Evolutionary conservation across 2,888 invertebrate species (phyloP).

Genomic region (Adelognathus sp.): DNA sequence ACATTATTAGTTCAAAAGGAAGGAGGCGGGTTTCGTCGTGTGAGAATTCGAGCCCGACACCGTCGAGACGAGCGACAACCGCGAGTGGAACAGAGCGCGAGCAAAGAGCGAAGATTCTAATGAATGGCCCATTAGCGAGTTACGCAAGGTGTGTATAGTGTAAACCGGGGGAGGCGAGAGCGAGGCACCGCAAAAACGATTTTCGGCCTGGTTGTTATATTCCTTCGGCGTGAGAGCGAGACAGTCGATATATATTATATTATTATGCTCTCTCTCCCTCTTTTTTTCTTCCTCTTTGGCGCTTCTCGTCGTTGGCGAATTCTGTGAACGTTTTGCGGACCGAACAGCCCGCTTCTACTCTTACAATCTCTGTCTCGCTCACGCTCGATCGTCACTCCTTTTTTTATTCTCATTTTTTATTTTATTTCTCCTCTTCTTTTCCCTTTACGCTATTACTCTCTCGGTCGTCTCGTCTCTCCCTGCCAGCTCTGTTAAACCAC

Average conservation of each 20-base stretch:
- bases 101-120: slow-evolving; percentile 57
- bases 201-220: slow-evolving; percentile 44
- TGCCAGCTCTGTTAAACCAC: not conserved
- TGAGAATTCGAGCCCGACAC: slow-evolving; percentile 43
- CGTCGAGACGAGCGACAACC: not conserved
- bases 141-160: slow-evolving; percentile 57
- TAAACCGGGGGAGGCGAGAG: slow-evolving; percentile 45
- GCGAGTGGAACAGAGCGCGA: slow-evolving; percentile 2
- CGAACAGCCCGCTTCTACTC: not conserved
- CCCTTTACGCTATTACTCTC: slow-evolving; percentile 6
- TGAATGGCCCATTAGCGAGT: slow-evolving; percentile 67
- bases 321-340: slow-evolving; percentile 19
- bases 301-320: slow-evolving; percentile 36
- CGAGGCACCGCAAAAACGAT: slow-evolving; percentile 52
- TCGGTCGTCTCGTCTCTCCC: not conserved
- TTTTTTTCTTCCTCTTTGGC: not conserved
- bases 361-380: slow-evolving; percentile 11
- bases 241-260: slow-evolving; percentile 5
- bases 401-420: not conserved
- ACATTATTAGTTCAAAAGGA: slow-evolving; percentile 27
- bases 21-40: slow-evolving; percentile 30
- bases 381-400: slow-evolving; percentile 12
- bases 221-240: not conserved
- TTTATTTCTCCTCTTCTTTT: slow-evolving; percentile 11
- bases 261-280: not conserved